Evolutionary conservation across 2,888 invertebrate species (phyloP).

Genomic region (Eristalis arbustorum): DNA sequence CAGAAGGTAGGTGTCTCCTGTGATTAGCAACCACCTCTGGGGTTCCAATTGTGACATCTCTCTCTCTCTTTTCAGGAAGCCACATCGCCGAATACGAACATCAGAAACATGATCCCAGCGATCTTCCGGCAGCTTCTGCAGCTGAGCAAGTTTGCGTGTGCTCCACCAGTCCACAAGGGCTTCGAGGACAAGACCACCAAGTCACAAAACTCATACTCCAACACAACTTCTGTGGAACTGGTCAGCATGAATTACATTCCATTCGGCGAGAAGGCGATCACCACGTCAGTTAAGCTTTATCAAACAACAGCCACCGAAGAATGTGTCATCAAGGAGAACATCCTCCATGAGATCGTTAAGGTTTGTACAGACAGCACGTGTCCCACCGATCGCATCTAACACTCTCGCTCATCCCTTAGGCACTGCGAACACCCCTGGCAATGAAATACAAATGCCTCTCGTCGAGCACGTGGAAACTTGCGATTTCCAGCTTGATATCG

Average conservation of each 20-base stretch:
- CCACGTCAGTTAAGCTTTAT: constrained; percentile 88
- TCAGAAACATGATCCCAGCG: constrained; percentile 85
- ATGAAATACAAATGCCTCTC: constrained; percentile 91
- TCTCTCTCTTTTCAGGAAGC: constrained; percentile 83
- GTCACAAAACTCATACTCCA: constrained; percentile 76
- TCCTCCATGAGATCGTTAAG: constrained; percentile 85
- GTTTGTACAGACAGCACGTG: constrained; percentile 51
- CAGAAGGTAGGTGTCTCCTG: constrained; percentile 84
- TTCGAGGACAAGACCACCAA: constrained; percentile 81
- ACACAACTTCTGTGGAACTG: constrained; percentile 84
- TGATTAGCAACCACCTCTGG: neutral
- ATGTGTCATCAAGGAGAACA: constrained; percentile 86
- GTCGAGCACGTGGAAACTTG: constrained; percentile 90
- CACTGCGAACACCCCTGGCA: constrained; percentile 87
- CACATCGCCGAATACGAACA: constrained; percentile 82
- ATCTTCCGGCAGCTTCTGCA: constrained; percentile 85
- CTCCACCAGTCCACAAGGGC: constrained; percentile 82
- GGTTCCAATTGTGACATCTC: neutral
- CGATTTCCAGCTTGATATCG: constrained; percentile 87
- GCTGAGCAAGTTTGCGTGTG: constrained; percentile 87
- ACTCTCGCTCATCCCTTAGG: constrained; percentile 74
- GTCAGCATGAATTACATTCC: constrained; percentile 91
- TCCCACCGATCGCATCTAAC: neutral
- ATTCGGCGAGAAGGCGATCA: constrained; percentile 90
- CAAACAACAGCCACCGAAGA: constrained; percentile 86